These are phyloP conservation scores for Aramus guarauna DNA, from an alignment of 2,113 vertebrate species.

Conservation along the genomic window DNA sequence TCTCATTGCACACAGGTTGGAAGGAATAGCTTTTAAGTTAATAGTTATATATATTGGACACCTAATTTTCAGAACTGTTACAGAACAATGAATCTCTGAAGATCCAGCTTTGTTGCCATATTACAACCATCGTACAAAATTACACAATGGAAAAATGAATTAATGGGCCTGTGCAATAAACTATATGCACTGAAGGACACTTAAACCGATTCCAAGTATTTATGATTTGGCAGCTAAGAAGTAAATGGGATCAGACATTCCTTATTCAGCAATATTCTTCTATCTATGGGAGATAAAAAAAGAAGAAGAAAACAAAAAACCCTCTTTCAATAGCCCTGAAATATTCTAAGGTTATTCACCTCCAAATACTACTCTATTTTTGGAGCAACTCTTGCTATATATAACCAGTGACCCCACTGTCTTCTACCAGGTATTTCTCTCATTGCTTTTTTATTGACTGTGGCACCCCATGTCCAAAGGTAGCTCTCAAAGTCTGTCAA, in stretches of 20 bases:
- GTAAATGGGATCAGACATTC: not conserved
- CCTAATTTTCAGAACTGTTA: not conserved
- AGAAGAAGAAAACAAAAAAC: not conserved
- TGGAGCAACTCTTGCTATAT: slow-evolving; percentile 18
- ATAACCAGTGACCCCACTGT: slow-evolving; percentile 9
- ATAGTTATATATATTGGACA: not conserved
- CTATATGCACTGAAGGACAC: not conserved
- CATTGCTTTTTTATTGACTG: not conserved
- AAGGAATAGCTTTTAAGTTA: not conserved
- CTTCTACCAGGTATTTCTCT: not conserved
- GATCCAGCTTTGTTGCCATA: not conserved
- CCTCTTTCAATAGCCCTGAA: slow-evolving; percentile 8
- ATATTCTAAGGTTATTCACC: not conserved
- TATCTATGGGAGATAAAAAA: not conserved
- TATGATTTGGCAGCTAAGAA: not conserved
- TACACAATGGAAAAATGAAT: not conserved
- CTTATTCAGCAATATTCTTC: slow-evolving; percentile 3
- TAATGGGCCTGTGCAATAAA: not conserved
- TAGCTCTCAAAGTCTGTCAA: not conserved
- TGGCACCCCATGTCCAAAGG: not conserved
- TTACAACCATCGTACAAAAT: not conserved
- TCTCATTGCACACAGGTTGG: not conserved
- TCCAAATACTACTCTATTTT: slow-evolving; percentile 27
- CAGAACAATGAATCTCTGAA: not conserved
- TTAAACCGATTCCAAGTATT: not conserved